Base-by-base conservation (phyloP, 2,797 vertebrate genomes). In the Anguilla pacifica region DNA sequence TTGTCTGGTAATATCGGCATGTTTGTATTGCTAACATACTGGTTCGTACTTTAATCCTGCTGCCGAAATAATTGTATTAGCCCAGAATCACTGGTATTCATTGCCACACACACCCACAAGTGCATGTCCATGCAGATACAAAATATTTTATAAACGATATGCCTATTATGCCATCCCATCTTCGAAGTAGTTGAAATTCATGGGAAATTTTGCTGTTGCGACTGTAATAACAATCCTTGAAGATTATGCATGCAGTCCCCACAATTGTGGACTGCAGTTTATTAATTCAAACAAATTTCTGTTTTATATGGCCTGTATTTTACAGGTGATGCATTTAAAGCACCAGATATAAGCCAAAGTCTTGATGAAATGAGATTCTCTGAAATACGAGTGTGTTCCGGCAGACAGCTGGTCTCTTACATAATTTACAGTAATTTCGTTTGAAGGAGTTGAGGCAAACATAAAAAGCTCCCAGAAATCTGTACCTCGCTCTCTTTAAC, bases 81-180 rank as follows among this genome's bases (percentile, higher is more conserved):
- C n/a, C n/a, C 6, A 70, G 64, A 43, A 79, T 79, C 17, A 79
- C 74, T 79, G 74, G 74, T 79, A 79, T 79, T 79, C 35, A 39
- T 39, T 77, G 72, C 31, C 3, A 77, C 15, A 39, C 39, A 28
- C 13, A 17, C 6, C 74, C 35, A 79, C 39, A 19, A 22, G 39
- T 51, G 79, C 19, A 46, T 51, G 79, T 11, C 43, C 46, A n/a
- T 82, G 19, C 79, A 51, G 74, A 46, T 46, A 43, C 31, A 46
- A 43, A 79, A 43, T 79, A 43, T 79, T 79, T 46, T 79, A 3
- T 6, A 79, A 72, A 79, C 15, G 39, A 39, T 72, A 77, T 39
- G 10, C 39, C 31, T 39, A 6, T 39, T 79, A 70, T 79, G 15
- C 15, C 74, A 43, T 17, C 70, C 31, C 74, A 39, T 22, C 74